Base-by-base conservation (phyloP, 1,140 invertebrate genomes). In the Macrotrachela quadricornifera region DNA sequence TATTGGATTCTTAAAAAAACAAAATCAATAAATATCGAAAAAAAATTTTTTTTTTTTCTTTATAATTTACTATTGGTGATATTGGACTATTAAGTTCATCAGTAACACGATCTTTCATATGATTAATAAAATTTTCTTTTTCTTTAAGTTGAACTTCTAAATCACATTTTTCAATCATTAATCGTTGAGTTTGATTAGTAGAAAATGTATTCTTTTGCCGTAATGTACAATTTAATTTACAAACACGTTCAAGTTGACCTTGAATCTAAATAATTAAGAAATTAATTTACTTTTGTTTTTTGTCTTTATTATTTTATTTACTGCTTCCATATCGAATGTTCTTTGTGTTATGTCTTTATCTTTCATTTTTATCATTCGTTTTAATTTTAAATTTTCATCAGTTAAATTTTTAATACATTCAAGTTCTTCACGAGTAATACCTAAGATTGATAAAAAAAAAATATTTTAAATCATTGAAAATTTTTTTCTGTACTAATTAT, bases 121-220 rank as follows among this genome's bases (percentile, higher is more conserved):
- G 79, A 59, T 80, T 79, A 18, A 71, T 62, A 51, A 78, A 75
- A 37, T 86, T 80, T 59, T 70, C 67, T 55, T 66, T 67, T 17
- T 85, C 81, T 64, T 87, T 81, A 12, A 88, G 67, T 58, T 84
- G 79, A 11, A 82, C 80, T 55, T 86, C 76, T 62, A 91, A 78
- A 62, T 91, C 85, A 0, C 83, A 81, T 49, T 85, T 77, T 65
- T 92, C 85, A 62, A 87, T 83, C 56, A 86, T 80, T 55, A 91
- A 73, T 16, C 58, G 58, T 51, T 81, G 72, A 53, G 87, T 79
- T 73, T 90, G 85, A 61, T 77, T 79, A 8, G 21, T 8, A 30
- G 21, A 30, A 30, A 30, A 2, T 30, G 21, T 30, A 30, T 30
- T 30, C 21, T 63, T 30, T 30, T 30, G 21, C 2, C 21, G 21